Evolutionary conservation across 1,140 invertebrate species (phyloP).

Genomic region (Reticulitermes speratus): DNA sequence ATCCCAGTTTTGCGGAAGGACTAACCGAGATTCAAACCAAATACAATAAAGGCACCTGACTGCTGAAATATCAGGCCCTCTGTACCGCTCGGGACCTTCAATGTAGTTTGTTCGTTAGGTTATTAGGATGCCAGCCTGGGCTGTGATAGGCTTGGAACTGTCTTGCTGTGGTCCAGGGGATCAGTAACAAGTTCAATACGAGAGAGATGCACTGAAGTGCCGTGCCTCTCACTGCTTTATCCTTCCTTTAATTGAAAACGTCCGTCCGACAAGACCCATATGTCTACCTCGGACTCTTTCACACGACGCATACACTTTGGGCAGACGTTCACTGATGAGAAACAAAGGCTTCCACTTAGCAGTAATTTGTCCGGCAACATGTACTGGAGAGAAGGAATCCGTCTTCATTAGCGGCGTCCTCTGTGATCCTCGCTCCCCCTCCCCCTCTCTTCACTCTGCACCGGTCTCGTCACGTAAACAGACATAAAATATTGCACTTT

Average conservation of each 20-base stretch:
- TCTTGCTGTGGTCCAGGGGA: background rate
- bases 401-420: slow-evolving; percentile 19
- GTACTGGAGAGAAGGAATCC: slow-evolving; percentile 11
- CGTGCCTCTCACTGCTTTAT: background rate
- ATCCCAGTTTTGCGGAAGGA: too few species aligned
- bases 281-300: slow-evolving; percentile 3
- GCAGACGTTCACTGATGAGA: slow-evolving; percentile 24
- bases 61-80: too few species aligned
- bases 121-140: background rate
- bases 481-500: background rate
- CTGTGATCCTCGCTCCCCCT: background rate
- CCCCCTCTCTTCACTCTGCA: background rate
- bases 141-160: background rate
- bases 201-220: background rate
- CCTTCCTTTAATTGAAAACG: slow-evolving; percentile 7
- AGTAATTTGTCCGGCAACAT: slow-evolving; percentile 20
- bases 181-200: background rate
- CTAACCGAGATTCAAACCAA: too few species aligned
- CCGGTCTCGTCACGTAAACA: background rate
- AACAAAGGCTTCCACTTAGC: slow-evolving; percentile 28
- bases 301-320: background rate
- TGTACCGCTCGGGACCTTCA: background rate
- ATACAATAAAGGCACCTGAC: too few species aligned
- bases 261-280: background rate
- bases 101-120: background rate